A percentile compares a stretch with the other conserved stretches of the same genome.
These are phyloP conservation scores for Dasyornis broadbenti DNA, from an alignment of 2,113 vertebrate genomes.

Conservation along the genomic window DNA sequence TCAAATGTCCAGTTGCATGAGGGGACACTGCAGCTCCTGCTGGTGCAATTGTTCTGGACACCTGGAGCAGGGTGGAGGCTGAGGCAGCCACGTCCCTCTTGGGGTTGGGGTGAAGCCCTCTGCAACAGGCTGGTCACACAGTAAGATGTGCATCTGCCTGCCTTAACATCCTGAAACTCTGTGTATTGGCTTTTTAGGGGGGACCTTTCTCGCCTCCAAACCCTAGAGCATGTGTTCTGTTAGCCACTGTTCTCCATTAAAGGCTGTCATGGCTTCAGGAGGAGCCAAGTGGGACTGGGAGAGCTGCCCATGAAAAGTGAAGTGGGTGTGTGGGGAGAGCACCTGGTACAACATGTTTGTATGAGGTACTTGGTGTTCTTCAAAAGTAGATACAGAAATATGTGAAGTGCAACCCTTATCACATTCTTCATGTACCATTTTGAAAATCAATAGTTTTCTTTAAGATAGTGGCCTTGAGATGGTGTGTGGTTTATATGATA, in stretches of 20 bases:
- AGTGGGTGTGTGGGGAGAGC: fast-evolving
- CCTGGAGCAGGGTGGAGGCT: not conserved
- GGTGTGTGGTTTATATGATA: not conserved
- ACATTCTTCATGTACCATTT: not conserved
- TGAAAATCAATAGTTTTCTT: not conserved
- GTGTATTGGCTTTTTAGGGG: not conserved
- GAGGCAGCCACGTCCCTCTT: not conserved
- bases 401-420: not conserved
- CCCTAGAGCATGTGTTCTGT: not conserved
- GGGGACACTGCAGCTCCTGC: not conserved
- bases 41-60: not conserved
- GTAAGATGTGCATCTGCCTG: not conserved
- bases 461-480: not conserved
- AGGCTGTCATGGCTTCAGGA: not conserved
- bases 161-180: not conserved
- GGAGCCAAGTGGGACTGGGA: not conserved
- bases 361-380: not conserved
- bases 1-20: not conserved
- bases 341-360: not conserved
- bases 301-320: not conserved
- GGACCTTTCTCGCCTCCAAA: not conserved
- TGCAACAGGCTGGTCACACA: not conserved
- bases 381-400: not conserved
- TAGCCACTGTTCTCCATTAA: not conserved
- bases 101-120: not conserved